Evolutionary conservation across 2,113 vertebrate genomes (phyloP).

Genomic region (Geococcyx californianus): DNA sequence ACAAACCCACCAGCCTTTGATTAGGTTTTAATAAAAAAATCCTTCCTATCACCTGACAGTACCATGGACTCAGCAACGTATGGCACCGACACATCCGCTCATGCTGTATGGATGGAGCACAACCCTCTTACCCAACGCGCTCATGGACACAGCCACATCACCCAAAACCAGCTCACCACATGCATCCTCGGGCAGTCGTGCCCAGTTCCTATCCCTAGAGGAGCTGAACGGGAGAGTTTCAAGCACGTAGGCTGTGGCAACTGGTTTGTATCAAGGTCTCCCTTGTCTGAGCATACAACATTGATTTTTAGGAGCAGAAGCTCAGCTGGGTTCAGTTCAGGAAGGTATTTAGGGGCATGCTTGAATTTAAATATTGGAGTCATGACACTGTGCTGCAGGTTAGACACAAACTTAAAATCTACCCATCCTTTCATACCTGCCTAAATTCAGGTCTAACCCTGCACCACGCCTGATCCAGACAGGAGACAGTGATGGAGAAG

Average conservation of each 20-base stretch:
- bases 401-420: neutral
- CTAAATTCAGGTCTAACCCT: neutral
- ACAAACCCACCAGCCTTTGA: neutral
- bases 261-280: rapidly evolving
- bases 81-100: neutral
- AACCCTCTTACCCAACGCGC: neutral
- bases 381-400: neutral
- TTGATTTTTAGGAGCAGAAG: neutral
- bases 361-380: neutral
- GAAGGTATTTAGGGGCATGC: neutral
- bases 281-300: rapidly evolving
- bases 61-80: neutral
- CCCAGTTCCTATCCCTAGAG: neutral
- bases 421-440: neutral
- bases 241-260: rapidly evolving
- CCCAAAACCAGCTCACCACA: neutral
- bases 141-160: neutral
- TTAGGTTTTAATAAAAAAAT: neutral
- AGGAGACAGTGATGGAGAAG: neutral
- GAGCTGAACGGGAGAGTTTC: neutral
- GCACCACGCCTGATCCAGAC: neutral
- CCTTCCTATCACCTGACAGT: neutral
- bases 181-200: rapidly evolving
- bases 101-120: neutral
- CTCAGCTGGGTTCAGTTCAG: neutral